Conservation (phyloP, 2,797 vertebrate genomes). For the Centropyge bicolor region DNA sequence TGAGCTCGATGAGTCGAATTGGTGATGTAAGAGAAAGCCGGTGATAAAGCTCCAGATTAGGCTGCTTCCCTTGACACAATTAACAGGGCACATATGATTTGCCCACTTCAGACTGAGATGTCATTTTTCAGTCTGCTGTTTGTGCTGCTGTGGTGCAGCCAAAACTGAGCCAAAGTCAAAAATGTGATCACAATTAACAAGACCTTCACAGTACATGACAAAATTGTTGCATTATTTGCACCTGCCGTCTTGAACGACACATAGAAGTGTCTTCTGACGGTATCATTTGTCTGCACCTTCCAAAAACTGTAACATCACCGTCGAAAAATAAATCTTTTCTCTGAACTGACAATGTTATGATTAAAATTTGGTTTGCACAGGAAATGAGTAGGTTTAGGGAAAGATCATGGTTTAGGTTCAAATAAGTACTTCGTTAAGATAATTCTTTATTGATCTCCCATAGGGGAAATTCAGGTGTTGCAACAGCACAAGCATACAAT, state of each 20-base stretch:
- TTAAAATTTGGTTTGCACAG: neutral
- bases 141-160: neutral
- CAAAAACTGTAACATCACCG: neutral
- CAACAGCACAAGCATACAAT: too few species aligned
- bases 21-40: slow-evolving; percentile 19
- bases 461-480: too few species aligned
- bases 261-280: neutral
- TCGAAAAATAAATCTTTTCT: neutral
- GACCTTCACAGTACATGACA: neutral
- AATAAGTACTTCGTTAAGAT: neutral
- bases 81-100: neutral
- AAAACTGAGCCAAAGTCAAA: neutral
- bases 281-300: neutral
- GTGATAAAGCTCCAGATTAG: slow-evolving; percentile 11
- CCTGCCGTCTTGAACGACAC: neutral
- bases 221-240: neutral
- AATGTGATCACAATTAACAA: neutral
- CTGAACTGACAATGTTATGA: neutral
- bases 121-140: neutral
- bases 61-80: neutral
- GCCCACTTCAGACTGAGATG: neutral
- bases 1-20: slow-evolving; percentile 23
- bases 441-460: too few species aligned
- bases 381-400: neutral
- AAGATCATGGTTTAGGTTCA: neutral